A percentile compares a stretch with the other conserved stretches of the same genome.
Conservation (phyloP, 2,113 vertebrate species). For the Pluvialis apricaria region DNA sequence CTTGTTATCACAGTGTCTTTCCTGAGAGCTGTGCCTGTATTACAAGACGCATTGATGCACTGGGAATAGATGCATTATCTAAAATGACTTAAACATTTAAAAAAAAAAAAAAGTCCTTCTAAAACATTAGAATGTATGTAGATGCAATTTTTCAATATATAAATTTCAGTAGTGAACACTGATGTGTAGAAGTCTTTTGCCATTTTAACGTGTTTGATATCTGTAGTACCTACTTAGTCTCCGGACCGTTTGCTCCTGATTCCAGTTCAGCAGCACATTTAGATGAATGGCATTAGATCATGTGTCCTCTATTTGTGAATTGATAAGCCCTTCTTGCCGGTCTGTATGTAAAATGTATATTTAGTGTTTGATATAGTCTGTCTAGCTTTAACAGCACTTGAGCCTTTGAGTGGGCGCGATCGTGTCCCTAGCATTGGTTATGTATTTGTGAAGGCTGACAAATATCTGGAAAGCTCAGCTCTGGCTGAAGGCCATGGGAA, state of each 20-base stretch:
- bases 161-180: neutral
- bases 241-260: neutral
- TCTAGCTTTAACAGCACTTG: neutral
- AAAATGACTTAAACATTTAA: neutral
- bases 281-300: neutral
- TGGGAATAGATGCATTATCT: neutral
- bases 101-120: neutral
- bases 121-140: neutral
- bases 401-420: neutral
- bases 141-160: neutral
- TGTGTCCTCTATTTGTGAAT: neutral
- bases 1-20: neutral
- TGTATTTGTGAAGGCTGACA: neutral
- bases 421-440: rapidly evolving
- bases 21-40: neutral
- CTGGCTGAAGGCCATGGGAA: neutral
- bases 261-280: neutral
- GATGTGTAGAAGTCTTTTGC: neutral
- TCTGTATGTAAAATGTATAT: neutral
- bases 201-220: neutral
- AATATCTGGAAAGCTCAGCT: neutral
- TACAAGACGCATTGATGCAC: neutral
- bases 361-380: neutral
- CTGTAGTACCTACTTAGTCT: neutral
- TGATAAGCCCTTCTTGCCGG: rapidly evolving